Conservation (phyloP, 2,797 vertebrate species). For the Notolepis coatsorum region DNA sequence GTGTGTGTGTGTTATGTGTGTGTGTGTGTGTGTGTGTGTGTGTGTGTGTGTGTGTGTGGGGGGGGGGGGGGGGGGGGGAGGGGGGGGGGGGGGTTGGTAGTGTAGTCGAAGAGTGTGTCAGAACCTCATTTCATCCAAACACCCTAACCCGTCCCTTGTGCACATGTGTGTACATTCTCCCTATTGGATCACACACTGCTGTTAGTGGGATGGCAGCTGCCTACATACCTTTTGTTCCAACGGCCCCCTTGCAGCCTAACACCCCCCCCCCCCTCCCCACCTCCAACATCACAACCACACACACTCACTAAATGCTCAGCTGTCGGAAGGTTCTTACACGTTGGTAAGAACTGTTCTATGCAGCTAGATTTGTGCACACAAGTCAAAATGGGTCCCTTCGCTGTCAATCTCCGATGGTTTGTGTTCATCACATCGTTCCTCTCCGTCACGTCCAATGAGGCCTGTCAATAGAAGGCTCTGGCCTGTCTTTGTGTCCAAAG, state of each 20-base stretch:
- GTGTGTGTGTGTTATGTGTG: constrained; percentile 21
- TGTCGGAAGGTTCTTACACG: constrained; percentile 69
- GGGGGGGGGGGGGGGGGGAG: background rate
- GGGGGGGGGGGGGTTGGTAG: constrained; percentile 41
- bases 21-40: constrained; percentile 2
- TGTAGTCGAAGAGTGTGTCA: constrained; percentile 54
- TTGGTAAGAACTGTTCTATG: constrained; percentile 59
- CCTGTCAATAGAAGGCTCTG: constrained; percentile 10
- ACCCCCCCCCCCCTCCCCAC: constrained; percentile 19
- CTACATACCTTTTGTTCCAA: constrained; percentile 78
- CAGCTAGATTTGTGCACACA: constrained; percentile 25
- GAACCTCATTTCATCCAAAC: constrained; percentile 40
- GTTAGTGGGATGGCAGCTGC: constrained; percentile 76
- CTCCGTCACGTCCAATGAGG: constrained; percentile 16
- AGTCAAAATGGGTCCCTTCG: constrained; percentile 33
- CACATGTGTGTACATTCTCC: constrained; percentile 56
- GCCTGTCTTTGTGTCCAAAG: constrained; percentile 4
- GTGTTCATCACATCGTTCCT: constrained; percentile 13
- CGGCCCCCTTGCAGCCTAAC: constrained; percentile 45
- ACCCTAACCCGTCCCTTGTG: constrained; percentile 31
- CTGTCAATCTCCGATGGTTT: constrained; percentile 26
- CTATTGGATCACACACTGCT: constrained; percentile 63
- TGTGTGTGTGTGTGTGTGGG: background rate
- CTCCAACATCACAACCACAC: constrained; percentile 24
- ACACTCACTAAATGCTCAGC: constrained; percentile 68